Evolutionary conservation across 2,113 vertebrate species (phyloP).

Genomic region (Australoheros scitulus): DNA sequence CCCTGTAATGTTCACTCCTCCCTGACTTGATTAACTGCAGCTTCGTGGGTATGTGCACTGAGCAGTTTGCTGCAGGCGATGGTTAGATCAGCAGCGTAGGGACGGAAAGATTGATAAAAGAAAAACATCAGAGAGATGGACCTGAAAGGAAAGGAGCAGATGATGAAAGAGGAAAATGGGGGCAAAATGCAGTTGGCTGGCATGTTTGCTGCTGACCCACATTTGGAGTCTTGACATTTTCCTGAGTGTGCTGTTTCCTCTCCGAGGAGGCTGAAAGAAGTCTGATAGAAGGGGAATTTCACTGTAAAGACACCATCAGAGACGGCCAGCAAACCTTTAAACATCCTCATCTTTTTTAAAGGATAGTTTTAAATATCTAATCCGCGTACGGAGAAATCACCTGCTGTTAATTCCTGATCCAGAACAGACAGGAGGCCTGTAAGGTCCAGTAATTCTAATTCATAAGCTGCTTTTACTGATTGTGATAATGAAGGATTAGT

Average conservation of each 20-base stretch:
- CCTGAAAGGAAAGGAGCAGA: not conserved
- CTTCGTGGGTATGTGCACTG: constrained; percentile 2
- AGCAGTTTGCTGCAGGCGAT: constrained; percentile 18
- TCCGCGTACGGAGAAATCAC: constrained; percentile 33
- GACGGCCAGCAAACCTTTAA: not conserved
- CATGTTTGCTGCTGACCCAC: constrained; percentile 45
- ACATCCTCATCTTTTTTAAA: not conserved
- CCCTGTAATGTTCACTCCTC: constrained; percentile 3
- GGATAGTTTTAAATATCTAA: constrained; percentile 21
- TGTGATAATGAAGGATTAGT: constrained; percentile 66
- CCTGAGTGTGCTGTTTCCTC: constrained; percentile 27
- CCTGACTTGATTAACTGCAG: constrained; percentile 37
- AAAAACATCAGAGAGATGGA: not conserved
- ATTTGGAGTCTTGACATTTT: constrained; percentile 32
- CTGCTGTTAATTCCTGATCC: constrained; percentile 56
- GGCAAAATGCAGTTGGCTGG: not conserved
- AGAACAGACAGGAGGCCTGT: constrained; percentile 15
- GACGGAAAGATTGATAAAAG: constrained; percentile 15
- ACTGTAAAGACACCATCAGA: not conserved
- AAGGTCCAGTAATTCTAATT: constrained; percentile 16
- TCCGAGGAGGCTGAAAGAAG: not conserved
- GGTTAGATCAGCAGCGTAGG: not conserved
- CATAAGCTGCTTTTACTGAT: constrained; percentile 57
- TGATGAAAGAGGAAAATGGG: not conserved
- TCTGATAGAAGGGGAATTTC: not conserved